phyloP scores from a whole-genome alignment of 2,797 vertebrate genomes.

The Champsocephalus gunnari region DNA sequence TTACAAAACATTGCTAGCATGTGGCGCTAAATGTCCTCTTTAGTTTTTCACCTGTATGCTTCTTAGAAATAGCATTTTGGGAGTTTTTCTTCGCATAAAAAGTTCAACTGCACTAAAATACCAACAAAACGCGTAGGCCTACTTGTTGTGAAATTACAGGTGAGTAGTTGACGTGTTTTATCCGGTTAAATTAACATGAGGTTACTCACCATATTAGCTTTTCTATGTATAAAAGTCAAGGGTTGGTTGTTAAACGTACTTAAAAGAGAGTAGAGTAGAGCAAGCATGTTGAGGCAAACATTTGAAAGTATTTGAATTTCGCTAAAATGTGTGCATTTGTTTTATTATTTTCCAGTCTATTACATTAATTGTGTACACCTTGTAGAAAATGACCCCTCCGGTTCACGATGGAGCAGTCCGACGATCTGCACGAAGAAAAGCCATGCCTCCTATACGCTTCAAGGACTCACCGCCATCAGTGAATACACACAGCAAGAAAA shows the following conservation, averaged over 20 bases:
- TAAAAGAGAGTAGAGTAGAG: too few relatives aligned
- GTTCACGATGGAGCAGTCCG: background rate
- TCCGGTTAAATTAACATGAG: background rate
- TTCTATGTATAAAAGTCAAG: background rate
- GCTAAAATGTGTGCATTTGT: background rate
- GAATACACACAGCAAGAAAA: background rate
- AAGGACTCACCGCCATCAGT: conserved; percentile 19
- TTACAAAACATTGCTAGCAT: conserved; percentile 58
- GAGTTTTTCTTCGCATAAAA: background rate
- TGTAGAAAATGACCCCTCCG: conserved; percentile 48
- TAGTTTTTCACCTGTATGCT: rapidly evolving
- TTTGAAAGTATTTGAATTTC: background rate
- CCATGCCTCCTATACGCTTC: conserved; percentile 40
- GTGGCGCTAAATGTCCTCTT: conserved; percentile 45
- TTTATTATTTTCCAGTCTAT: background rate
- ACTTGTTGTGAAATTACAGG: conserved; percentile 18
- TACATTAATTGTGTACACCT: background rate
- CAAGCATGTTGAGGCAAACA: background rate
- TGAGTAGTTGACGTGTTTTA: conserved; percentile 4
- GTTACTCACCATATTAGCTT: too few relatives aligned
- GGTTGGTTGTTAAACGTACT: background rate
- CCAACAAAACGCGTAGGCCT: background rate
- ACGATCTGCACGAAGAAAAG: conserved; percentile 32
- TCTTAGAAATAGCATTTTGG: too few relatives aligned
- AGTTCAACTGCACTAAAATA: conserved; percentile 20